Percentiles rank a stretch among this genome's conserved stretches.
phyloP scores from a whole-genome alignment of 2,797 vertebrate genomes.

The Mus caroli region DNA sequence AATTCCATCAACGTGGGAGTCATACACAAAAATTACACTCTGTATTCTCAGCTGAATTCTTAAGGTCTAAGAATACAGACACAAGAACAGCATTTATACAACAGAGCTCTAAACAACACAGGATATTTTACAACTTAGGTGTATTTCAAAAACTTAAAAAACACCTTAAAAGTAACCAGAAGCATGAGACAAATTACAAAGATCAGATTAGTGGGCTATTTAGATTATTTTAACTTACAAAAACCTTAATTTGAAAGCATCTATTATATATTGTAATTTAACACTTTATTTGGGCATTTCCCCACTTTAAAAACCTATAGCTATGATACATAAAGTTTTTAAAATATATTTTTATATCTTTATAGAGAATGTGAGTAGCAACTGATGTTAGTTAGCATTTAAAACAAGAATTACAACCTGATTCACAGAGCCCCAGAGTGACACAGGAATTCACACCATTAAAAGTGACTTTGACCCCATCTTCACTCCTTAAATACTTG shows the following conservation, averaged over 20 bases:
- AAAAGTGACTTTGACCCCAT: not conserved
- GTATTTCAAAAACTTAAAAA: slow-evolving; percentile 39
- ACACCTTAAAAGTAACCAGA: slow-evolving; percentile 65
- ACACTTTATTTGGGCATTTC: slow-evolving; percentile 60
- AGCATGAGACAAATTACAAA: slow-evolving; percentile 64
- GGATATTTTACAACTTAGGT: slow-evolving; percentile 65
- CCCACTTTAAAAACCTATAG: slow-evolving; percentile 62
- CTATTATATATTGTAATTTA: slow-evolving; percentile 61
- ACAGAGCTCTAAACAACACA: slow-evolving; percentile 80
- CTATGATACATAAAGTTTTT: slow-evolving; percentile 26
- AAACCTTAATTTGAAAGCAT: slow-evolving; percentile 1
- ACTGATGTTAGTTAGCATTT: slow-evolving; percentile 32
- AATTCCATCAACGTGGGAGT: slow-evolving; percentile 43
- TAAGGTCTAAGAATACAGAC: slow-evolving; percentile 77
- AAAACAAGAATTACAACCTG: slow-evolving; percentile 13
- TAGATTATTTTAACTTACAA: slow-evolving; percentile 51
- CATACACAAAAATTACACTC: slow-evolving; percentile 74
- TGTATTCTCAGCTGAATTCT: slow-evolving; percentile 74
- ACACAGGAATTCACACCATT: slow-evolving; percentile 8
- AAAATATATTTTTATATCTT: slow-evolving; percentile 59
- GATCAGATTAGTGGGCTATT: slow-evolving; percentile 50
- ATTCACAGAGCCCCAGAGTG: slow-evolving; percentile 44
- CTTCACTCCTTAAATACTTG: not conserved
- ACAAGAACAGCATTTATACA: slow-evolving; percentile 71
- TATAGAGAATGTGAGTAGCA: slow-evolving; percentile 64